Conservation (phyloP, 1,140 invertebrate genomes). For the Brachionus asplanchnoidis region DNA sequence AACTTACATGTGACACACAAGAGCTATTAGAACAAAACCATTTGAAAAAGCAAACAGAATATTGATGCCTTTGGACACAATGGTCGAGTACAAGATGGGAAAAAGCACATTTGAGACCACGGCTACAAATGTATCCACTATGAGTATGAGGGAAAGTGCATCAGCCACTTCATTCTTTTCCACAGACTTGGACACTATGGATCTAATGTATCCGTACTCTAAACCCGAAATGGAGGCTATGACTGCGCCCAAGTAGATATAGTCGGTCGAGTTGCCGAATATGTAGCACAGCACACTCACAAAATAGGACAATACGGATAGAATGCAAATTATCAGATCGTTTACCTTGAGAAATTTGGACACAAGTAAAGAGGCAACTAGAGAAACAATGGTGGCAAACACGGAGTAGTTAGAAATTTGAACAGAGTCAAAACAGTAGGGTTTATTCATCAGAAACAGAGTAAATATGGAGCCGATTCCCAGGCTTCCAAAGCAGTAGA, state of each 20-base stretch:
- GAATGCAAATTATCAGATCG: conserved; percentile 30
- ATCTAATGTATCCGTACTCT: conserved; percentile 18
- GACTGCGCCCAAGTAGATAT: conserved; percentile 22
- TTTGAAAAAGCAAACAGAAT: conserved; percentile 33
- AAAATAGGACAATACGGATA: conserved; percentile 6
- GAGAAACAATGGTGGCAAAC: conserved; percentile 21
- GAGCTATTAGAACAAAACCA: conserved; percentile 12
- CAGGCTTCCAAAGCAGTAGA: conserved; percentile 21
- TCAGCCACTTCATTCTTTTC: conserved; percentile 14
- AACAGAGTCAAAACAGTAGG: conserved; percentile 31
- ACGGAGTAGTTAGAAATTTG: conserved; percentile 36
- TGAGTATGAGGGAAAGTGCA: conserved; percentile 33
- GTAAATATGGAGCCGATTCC: conserved; percentile 36
- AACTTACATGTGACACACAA: conserved; percentile 15
- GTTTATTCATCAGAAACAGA: conserved; percentile 28
- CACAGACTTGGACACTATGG: conserved; percentile 29
- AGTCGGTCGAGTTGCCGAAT: neutral
- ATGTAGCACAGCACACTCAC: neutral
- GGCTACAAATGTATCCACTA: conserved; percentile 31
- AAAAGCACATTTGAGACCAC: conserved; percentile 15
- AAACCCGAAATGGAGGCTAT: conserved; percentile 19
- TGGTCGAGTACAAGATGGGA: conserved; percentile 4
- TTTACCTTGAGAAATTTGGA: conserved; percentile 27
- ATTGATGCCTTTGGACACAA: conserved; percentile 1
- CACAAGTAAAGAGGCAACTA: conserved; percentile 14